Percentiles rank a stretch among this genome's conserved stretches.
phyloP scores from a whole-genome alignment of 2,888 invertebrate species.

The Timema podura region DNA sequence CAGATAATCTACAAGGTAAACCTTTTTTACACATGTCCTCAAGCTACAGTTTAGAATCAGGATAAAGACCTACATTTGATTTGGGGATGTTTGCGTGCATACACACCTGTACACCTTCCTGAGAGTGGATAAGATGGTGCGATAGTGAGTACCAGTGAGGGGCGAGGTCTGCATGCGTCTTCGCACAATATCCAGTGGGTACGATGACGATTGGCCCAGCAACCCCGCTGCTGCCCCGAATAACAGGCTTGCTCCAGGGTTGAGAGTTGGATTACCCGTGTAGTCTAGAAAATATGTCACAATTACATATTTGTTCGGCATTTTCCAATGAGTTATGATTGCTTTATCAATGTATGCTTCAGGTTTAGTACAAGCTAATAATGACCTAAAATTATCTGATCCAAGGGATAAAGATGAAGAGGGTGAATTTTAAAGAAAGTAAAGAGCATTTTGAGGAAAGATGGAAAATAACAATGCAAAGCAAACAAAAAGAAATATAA shows the following conservation, averaged over 20 bases:
- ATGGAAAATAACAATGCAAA: too few species aligned
- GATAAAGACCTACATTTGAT: too few species aligned
- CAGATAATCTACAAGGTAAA: too few species aligned
- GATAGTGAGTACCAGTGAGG: conserved; percentile 54
- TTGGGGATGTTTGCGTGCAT: background rate
- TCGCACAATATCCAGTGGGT: conserved; percentile 92
- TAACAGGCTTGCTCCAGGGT: conserved; percentile 60
- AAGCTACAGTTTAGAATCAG: too few species aligned
- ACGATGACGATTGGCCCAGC: conserved; percentile 91
- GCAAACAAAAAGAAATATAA: too few species aligned
- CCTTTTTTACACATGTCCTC: too few species aligned
- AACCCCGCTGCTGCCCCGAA: conserved; percentile 92
- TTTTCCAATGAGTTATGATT: background rate
- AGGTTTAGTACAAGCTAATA: background rate
- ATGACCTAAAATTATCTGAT: too few species aligned
- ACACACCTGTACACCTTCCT: conserved; percentile 63
- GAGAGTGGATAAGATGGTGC: conserved; percentile 63
- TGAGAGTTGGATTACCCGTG: conserved; percentile 43
- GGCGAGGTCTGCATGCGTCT: conserved; percentile 64
- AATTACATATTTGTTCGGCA: background rate
- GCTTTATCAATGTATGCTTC: background rate
- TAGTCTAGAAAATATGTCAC: conserved; percentile 41
- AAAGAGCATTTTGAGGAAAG: too few species aligned
- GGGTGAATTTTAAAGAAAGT: too few species aligned
- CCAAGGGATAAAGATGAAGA: too few species aligned